A percentile compares a stretch with the other conserved stretches of the same genome.
Evolutionary conservation across 2,113 vertebrate genomes (phyloP).

Genomic region (Danionella cerebrum): DNA sequence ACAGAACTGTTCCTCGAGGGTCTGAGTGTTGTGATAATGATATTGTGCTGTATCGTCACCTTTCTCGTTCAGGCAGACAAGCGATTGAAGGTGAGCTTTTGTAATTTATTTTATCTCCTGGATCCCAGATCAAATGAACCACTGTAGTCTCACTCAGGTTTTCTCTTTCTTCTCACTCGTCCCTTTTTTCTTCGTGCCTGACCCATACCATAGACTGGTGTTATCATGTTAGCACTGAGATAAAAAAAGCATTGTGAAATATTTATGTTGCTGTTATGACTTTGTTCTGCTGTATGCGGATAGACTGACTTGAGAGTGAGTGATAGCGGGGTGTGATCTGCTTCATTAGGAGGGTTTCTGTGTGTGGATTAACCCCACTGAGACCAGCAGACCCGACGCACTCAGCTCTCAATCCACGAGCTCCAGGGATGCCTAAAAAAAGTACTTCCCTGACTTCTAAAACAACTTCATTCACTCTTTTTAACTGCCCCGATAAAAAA

Average conservation of each 20-base stretch:
- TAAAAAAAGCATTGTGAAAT: slow-evolving; percentile 12
- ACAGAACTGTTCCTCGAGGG: too few species aligned
- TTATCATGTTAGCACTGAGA: slow-evolving; percentile 9
- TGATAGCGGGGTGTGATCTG: slow-evolving; percentile 2
- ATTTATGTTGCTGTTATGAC: slow-evolving; percentile 17
- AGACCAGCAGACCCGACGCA: neutral
- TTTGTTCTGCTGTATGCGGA: slow-evolving; percentile 14
- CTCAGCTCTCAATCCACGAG: neutral
- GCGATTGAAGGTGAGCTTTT: neutral
- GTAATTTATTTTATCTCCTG: neutral
- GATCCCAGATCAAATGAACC: neutral
- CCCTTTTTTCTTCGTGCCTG: neutral
- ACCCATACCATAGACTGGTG: neutral
- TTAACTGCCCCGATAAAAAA: neutral
- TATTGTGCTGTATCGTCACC: slow-evolving; percentile 38
- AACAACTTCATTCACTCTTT: slow-evolving; percentile 1
- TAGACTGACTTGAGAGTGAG: slow-evolving; percentile 1
- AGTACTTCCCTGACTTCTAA: neutral
- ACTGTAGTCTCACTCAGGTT: neutral
- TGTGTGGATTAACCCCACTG: slow-evolving; percentile 7
- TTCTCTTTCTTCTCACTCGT: neutral
- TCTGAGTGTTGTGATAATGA: neutral
- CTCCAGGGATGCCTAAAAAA: neutral
- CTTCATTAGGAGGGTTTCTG: slow-evolving; percentile 17
- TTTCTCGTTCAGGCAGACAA: neutral